These are phyloP conservation scores for Tetramorium bicarinatum DNA, from an alignment of 2,888 invertebrate genomes.

Conservation along the genomic window DNA sequence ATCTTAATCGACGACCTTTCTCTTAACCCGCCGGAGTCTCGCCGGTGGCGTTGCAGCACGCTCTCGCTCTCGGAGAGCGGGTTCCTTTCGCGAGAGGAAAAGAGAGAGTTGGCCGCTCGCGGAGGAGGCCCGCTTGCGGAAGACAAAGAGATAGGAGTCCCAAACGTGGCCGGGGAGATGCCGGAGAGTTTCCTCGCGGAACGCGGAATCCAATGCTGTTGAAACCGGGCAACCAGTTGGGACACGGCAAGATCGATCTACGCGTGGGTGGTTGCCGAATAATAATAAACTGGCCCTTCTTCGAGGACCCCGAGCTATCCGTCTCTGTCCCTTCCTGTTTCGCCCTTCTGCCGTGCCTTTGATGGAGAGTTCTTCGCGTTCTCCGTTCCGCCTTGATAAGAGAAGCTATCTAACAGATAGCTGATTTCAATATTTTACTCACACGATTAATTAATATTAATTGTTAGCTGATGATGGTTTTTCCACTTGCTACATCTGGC, in stretches of 20 bases:
- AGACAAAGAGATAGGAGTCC: constrained; percentile 62
- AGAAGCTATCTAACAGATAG: not conserved
- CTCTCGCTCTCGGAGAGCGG: constrained; percentile 66
- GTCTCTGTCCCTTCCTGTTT: constrained; percentile 61
- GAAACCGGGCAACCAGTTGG: constrained; percentile 64
- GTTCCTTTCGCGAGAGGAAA: constrained; percentile 33
- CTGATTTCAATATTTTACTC: not conserved
- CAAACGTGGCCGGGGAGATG: constrained; percentile 28
- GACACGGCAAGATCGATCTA: constrained; percentile 73
- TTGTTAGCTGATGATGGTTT: not conserved
- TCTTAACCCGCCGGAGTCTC: constrained; percentile 77
- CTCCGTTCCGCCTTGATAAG: constrained; percentile 35
- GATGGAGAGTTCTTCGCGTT: constrained; percentile 12
- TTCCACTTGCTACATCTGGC: not conserved
- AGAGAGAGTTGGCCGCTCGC: constrained; percentile 21
- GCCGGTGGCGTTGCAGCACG: constrained; percentile 70
- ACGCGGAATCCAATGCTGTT: constrained; percentile 70
- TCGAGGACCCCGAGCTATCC: constrained; percentile 57
- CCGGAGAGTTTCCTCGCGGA: constrained; percentile 58
- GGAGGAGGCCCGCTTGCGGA: constrained; percentile 53
- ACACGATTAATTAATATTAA: not conserved
- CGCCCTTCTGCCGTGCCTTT: constrained; percentile 55
- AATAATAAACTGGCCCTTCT: constrained; percentile 80
- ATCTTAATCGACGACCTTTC: constrained; percentile 83
- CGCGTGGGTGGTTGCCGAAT: constrained; percentile 83